Base-by-base conservation (phyloP, 2,888 invertebrate species). In the Pocota personata region DNA sequence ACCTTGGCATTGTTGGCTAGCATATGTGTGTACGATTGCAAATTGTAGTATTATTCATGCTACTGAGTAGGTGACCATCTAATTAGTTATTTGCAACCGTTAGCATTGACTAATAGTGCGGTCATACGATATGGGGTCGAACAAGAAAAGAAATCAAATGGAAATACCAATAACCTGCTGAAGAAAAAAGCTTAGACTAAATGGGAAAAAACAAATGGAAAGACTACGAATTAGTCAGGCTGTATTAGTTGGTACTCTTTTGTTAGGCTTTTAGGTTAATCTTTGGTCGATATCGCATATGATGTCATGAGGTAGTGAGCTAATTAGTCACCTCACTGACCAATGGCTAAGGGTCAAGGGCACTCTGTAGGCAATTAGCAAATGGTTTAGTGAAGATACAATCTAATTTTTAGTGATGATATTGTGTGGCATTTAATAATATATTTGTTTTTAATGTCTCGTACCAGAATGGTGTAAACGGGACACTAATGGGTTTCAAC, bases 1-100 rank as follows among this genome's bases (percentile, higher is more conserved):
- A 84, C 83, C 83, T 79, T 84, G 79, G 62, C 57, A 73, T 79
- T 83, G 72, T 83, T 78, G 60, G 50, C 58, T 50, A 52, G 40
- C 67, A 57, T 46, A 62, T 50, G 77, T 16, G 43, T 60, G 60
- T 43, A 40, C 4, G 19, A 27, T 62, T 62, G 60, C 58, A 66
- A 48, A 57, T 5, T 21, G 3, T 55, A 8, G 43, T 58, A n/a
- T 7, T 71, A 71, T 66, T 40, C 35, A 43, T 78, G 35, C 7
- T 50, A 24, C 8, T 58, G 21, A 52, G 12, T 64, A 64, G 71
- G 55, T 82, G 72, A 83, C 78, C 78, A 55, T 78, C 60, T 30
- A 52, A 77, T 40, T 71, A 19, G 37, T 52, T 58, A 30, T 52
- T 58, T 27, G 58, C 37, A 71, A 52, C 16, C 14, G 27, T 40